Percentiles rank a stretch among this genome's conserved stretches.
These are phyloP conservation scores for Drosophila borealis DNA, from an alignment of 2,888 invertebrate species.

Conservation along the genomic window DNA sequence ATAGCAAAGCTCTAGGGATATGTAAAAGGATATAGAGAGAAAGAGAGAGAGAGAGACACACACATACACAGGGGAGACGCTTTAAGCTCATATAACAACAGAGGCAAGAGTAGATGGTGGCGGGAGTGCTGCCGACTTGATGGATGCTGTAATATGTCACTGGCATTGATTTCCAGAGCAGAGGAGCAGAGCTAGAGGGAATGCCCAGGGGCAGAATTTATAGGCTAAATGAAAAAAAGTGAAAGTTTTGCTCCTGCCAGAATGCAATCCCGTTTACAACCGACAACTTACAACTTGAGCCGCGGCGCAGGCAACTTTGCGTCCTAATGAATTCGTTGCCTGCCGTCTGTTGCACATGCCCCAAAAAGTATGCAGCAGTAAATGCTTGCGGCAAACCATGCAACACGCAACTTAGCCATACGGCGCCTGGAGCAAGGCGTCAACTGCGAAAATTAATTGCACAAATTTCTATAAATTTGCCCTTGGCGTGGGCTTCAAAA, in stretches of 20 bases:
- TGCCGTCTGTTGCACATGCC: constrained; percentile 20
- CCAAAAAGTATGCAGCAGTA: constrained; percentile 25
- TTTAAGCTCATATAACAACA: constrained; percentile 51
- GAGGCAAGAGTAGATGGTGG: not conserved
- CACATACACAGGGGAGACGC: not conserved
- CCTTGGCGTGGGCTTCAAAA: constrained; percentile 12
- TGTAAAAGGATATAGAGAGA: constrained; percentile 66
- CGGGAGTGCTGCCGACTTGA: constrained; percentile 60
- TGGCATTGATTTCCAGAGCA: constrained; percentile 73
- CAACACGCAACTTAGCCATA: constrained; percentile 20
- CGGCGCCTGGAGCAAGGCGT: not conserved
- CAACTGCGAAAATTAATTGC: constrained; percentile 54
- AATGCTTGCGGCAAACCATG: constrained; percentile 27
- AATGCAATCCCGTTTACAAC: constrained; percentile 26
- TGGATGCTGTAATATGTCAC: constrained; percentile 79
- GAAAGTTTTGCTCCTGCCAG: constrained; percentile 28
- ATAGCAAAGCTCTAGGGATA: constrained; percentile 63
- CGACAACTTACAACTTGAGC: constrained; percentile 16
- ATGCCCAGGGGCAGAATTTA: constrained; percentile 3
- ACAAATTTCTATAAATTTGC: constrained; percentile 45
- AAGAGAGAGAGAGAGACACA: not conserved
- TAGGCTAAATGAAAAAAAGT: constrained; percentile 27
- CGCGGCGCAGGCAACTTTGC: constrained; percentile 13
- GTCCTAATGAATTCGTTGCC: constrained; percentile 31
- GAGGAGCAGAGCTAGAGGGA: constrained; percentile 6